phyloP scores from a whole-genome alignment of 2,888 invertebrate species.

The Yponomeuta evonymella region DNA sequence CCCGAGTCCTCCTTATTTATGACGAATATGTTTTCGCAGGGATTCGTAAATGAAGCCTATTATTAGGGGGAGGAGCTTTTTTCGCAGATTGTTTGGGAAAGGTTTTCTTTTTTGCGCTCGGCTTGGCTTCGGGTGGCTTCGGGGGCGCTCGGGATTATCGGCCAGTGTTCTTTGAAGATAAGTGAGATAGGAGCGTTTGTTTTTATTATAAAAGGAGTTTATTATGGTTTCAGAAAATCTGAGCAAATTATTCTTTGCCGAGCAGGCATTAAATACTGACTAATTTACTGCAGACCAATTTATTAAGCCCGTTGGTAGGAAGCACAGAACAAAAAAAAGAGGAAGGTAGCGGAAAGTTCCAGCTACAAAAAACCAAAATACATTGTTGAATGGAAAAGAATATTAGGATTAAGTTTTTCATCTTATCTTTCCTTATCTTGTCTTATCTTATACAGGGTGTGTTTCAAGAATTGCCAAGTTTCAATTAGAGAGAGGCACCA shows the following conservation, averaged over 20 bases:
- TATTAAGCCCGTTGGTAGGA: background rate
- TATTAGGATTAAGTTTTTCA: too few relatives aligned
- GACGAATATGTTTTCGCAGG: conserved; percentile 72
- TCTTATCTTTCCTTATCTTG: too few relatives aligned
- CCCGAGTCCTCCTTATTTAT: conserved; percentile 70
- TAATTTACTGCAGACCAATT: background rate
- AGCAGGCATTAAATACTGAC: background rate
- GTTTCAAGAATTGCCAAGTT: too few relatives aligned
- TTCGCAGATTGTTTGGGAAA: conserved; percentile 44
- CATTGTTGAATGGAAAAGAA: too few relatives aligned
- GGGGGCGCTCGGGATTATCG: conserved; percentile 23
- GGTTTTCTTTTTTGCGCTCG: conserved; percentile 27
- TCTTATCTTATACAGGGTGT: too few relatives aligned
- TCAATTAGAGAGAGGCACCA: too few relatives aligned
- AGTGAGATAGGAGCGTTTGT: conserved; percentile 32
- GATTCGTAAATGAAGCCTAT: conserved; percentile 70
- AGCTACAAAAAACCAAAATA: too few relatives aligned
- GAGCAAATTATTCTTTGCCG: background rate
- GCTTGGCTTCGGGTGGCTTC: background rate
- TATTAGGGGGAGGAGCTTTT: conserved; percentile 59
- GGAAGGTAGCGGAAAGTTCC: too few relatives aligned
- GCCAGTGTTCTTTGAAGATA: conserved; percentile 49
- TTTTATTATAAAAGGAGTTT: background rate
- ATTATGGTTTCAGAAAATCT: background rate
- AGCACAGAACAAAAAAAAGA: too few relatives aligned